Evolutionary conservation across 2,113 vertebrate genomes (phyloP), one percentile per base, ranked within the genome.

Genomic region (Pimephales promelas): DNA sequence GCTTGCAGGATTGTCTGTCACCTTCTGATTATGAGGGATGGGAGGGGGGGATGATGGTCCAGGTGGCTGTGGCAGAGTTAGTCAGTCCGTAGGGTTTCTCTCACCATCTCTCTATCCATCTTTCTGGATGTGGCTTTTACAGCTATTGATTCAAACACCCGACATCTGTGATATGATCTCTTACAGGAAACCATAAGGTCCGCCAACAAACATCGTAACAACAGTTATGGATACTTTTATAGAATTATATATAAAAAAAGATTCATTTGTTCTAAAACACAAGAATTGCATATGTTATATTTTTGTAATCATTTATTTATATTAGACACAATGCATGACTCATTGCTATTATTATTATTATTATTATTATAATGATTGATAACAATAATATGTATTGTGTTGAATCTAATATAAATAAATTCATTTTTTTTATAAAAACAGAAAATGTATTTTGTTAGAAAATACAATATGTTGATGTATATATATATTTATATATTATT

Each of bases 11-110:
- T 79, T 83, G 81, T 81, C 59, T 45, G 77, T 59, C 24, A 31
- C 36, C 61, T 26, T 81, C 43, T 62, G 78, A 84, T 84, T 78
- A 73, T 22, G 40, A n/a, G 31, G 16, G 64, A 68, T 18, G 36
- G 75, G 64, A 22, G 77, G 66, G 66, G 31, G 79, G 40, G 77
- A 31, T 83, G 64, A 34, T 62, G 78, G 71, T 61, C 77, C 85
- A 76, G 82, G 61, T 49, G 71, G 66, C 71, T 16, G 3, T 75
- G 72, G 66, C 36, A 70, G 66, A 40, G 68, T 26, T 66, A 31
- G 74, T 36, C 56, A 52, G 14, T 24, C 76, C 8, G 13, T 24
- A 34, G 54, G 52, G 59, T 83, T 54, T 85, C 18, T 77, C 24
- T 72, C 24, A 45, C 49, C 56, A 40, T 40, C 31, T 68, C 28